phyloP scores from a whole-genome alignment of 2,113 vertebrate genomes.

The Myotis yumanensis region DNA sequence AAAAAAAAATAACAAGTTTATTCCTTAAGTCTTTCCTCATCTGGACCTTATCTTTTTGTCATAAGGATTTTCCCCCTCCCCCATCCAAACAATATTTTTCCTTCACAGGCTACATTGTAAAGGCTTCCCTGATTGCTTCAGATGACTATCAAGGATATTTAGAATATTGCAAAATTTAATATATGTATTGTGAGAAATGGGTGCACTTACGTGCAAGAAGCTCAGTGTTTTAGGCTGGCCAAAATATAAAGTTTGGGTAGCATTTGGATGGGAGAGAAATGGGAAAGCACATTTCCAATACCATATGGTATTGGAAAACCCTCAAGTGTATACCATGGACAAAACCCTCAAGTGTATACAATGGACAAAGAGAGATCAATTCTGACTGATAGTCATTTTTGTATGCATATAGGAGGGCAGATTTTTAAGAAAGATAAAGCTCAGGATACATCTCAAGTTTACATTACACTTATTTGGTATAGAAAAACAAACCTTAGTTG shows the following conservation, averaged over 20 bases:
- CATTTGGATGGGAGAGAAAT: neutral
- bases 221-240: neutral
- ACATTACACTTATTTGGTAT: neutral
- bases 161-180: constrained; percentile 4
- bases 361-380: neutral
- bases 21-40: neutral
- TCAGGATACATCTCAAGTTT: neutral
- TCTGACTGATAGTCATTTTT: neutral
- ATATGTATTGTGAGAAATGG: neutral
- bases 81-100: neutral
- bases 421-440: constrained; percentile 18
- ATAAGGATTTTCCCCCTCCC: neutral
- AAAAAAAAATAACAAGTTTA: neutral
- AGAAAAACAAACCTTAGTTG: constrained; percentile 47
- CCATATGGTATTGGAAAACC: neutral
- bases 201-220: neutral
- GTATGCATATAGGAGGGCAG: neutral
- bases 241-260: neutral
- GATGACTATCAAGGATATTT: neutral
- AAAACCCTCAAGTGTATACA: neutral
- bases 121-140: neutral
- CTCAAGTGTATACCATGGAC: neutral
- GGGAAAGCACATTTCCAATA: neutral
- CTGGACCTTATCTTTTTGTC: neutral
- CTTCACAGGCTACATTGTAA: neutral